Evolutionary conservation across 2,113 vertebrate species (phyloP).

Genomic region (Furnarius figulus): DNA sequence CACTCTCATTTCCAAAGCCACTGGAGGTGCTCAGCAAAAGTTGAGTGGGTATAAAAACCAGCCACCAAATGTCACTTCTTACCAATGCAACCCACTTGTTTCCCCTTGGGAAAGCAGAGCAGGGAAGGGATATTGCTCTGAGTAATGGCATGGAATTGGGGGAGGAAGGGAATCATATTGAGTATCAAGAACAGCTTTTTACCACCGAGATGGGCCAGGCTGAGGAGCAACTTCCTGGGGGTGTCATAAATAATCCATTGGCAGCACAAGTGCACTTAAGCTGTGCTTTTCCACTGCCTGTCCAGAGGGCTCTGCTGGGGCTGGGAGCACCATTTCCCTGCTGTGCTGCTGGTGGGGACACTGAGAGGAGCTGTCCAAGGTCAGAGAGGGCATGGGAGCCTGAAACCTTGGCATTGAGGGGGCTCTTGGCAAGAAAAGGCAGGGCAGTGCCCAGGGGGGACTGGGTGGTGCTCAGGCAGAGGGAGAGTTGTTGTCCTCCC

Average conservation of each 20-base stretch:
- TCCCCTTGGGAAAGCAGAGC: background rate
- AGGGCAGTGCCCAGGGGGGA: background rate
- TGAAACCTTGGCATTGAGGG: background rate
- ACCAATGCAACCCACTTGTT: background rate
- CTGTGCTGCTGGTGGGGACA: background rate
- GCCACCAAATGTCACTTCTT: background rate
- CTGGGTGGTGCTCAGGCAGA: background rate
- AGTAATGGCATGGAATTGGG: background rate
- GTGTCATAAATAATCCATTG: slow-evolving; percentile 25
- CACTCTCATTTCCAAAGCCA: background rate
- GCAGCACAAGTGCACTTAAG: background rate
- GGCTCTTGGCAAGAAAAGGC: background rate
- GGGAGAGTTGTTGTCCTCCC: background rate
- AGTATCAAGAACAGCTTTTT: slow-evolving; percentile 4
- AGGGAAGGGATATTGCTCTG: background rate
- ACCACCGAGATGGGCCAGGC: background rate
- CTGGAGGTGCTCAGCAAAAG: background rate
- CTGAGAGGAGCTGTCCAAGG: background rate
- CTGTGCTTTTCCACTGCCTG: background rate
- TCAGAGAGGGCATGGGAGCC: background rate
- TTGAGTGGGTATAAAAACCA: background rate
- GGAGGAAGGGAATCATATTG: background rate
- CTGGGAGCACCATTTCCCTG: background rate
- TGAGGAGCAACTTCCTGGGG: background rate
- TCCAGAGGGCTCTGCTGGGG: background rate